These are phyloP conservation scores for Neodiprion fabricii DNA, from an alignment of 1,140 invertebrate species.

Conservation along the genomic window DNA sequence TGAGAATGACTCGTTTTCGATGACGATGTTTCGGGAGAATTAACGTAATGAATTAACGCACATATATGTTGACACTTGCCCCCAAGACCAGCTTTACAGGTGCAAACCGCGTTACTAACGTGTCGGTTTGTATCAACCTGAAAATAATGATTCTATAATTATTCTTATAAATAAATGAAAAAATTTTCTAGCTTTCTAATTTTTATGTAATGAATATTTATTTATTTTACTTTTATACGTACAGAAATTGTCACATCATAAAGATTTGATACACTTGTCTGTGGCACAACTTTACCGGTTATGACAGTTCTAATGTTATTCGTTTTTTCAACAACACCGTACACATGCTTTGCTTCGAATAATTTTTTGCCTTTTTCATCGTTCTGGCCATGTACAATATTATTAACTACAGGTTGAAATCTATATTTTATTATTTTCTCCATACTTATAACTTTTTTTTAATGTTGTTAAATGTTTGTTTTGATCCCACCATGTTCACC, in stretches of 20 bases:
- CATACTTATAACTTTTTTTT: neutral
- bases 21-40: conserved; percentile 17
- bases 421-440: conserved; percentile 6
- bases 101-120: neutral
- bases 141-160: conserved; percentile 8
- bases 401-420: conserved; percentile 16
- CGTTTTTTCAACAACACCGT: conserved; percentile 8
- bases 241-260: conserved; percentile 27
- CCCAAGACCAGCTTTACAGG: conserved; percentile 22
- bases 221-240: neutral
- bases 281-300: conserved; percentile 19
- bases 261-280: conserved; percentile 22
- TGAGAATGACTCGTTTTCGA: conserved; percentile 18
- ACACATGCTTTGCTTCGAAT: conserved; percentile 22
- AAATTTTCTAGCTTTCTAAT: too few relatives aligned
- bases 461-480: neutral
- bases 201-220: too few relatives aligned
- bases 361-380: conserved; percentile 20
- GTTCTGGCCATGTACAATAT: conserved; percentile 14
- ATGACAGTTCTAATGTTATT: neutral
- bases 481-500: neutral
- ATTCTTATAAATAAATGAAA: neutral
- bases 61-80: conserved; percentile 24
- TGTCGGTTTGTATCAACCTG: conserved; percentile 24
- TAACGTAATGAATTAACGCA: conserved; percentile 24